Conservation (phyloP, 2,888 invertebrate genomes). For the Drosophila quinaria region DNA sequence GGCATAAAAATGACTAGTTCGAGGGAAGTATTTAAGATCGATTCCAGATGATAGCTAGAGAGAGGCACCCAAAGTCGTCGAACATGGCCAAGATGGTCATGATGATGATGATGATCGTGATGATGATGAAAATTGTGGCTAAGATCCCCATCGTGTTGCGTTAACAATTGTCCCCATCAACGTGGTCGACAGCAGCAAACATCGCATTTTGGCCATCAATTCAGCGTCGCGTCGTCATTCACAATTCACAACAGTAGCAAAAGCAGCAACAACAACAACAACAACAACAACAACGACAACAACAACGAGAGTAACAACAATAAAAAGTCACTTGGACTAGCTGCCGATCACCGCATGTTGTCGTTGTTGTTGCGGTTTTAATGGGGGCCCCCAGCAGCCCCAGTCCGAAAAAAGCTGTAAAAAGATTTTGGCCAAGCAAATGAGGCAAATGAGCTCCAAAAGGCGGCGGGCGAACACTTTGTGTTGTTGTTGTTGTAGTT, state of each 20-base stretch:
- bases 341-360: constrained; percentile 69
- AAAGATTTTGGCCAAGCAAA: constrained; percentile 34
- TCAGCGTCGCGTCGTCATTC: constrained; percentile 41
- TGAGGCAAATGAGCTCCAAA: constrained; percentile 59
- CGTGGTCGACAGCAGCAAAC: constrained; percentile 8
- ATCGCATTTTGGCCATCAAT: constrained; percentile 49
- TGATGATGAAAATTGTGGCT: constrained; percentile 5
- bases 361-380: constrained; percentile 49
- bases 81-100: constrained; percentile 24
- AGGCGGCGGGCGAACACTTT: constrained; percentile 26
- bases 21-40: constrained; percentile 62
- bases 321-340: constrained; percentile 54
- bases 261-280: constrained; percentile 13
- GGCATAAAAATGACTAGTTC: constrained; percentile 4
- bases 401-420: constrained; percentile 58
- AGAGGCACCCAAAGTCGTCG: constrained; percentile 40
- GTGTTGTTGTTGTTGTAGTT: background rate
- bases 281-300: constrained; percentile 8
- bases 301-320: constrained; percentile 29
- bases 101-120: constrained; percentile 9
- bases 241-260: constrained; percentile 40
- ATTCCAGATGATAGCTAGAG: constrained; percentile 59
- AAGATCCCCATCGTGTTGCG: constrained; percentile 42
- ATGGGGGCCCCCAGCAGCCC: constrained; percentile 35
- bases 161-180: constrained; percentile 71